These are phyloP conservation scores for Sinocyclocheilus anophthalmus DNA, from an alignment of 2,113 vertebrate species.

Conservation along the genomic window DNA sequence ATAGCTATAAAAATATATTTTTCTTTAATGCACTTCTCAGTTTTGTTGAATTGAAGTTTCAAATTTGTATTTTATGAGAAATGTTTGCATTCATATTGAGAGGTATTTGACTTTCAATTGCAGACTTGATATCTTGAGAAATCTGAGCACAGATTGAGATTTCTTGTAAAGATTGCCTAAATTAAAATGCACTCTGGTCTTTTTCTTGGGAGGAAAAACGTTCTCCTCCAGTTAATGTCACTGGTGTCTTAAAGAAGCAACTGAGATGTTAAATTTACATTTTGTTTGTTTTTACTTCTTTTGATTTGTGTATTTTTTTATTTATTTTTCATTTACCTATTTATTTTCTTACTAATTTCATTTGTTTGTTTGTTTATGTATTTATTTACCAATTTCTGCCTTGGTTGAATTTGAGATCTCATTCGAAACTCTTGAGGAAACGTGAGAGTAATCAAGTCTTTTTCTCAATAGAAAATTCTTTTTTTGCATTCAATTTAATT, in stretches of 20 bases:
- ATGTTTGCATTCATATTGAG: background rate
- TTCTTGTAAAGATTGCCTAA: no score
- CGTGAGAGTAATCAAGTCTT: background rate
- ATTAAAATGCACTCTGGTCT: no score
- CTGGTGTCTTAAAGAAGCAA: no score
- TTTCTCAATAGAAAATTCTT: background rate
- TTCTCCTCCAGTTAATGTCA: no score
- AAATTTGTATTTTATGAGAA: background rate
- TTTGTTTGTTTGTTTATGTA: no score
- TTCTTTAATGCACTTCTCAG: background rate
- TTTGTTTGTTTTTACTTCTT: no score
- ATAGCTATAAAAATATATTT: background rate
- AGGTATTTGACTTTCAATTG: background rate
- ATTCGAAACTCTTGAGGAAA: background rate
- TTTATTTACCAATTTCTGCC: background rate
- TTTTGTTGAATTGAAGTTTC: background rate
- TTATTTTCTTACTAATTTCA: no score
- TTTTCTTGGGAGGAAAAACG: no score
- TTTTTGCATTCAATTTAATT: background rate
- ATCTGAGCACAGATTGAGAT: background rate
- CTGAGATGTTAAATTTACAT: no score
- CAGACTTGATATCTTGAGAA: background rate
- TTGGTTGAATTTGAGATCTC: background rate
- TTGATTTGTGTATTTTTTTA: no score
- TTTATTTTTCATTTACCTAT: no score